These are phyloP conservation scores for Drosophila falleni DNA, from an alignment of 2,888 invertebrate species.

Conservation along the genomic window DNA sequence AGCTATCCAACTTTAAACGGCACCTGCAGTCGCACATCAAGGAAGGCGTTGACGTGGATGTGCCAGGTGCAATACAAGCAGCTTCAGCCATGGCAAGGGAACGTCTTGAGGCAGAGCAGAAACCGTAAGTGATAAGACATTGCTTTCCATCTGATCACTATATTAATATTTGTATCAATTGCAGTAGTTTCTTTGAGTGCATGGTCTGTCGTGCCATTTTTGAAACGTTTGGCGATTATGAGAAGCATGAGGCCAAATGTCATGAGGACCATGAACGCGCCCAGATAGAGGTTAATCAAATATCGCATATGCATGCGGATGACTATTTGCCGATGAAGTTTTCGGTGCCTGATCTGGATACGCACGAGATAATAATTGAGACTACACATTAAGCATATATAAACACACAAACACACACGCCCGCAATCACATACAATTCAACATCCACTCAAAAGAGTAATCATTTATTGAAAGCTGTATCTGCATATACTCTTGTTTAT, in stretches of 20 bases:
- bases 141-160: background rate
- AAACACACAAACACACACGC: conserved; percentile 1
- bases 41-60: conserved; percentile 79
- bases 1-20: conserved; percentile 83
- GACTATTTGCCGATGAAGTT: conserved; percentile 82
- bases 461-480: conserved; percentile 55
- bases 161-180: conserved; percentile 17
- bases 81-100: conserved; percentile 79
- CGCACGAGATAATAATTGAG: conserved; percentile 83
- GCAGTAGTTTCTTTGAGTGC: conserved; percentile 82
- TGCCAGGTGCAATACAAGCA: conserved; percentile 73
- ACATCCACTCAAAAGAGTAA: conserved; percentile 39
- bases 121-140: conserved; percentile 41
- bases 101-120: conserved; percentile 80
- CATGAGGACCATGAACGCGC: conserved; percentile 74
- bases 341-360: conserved; percentile 82
- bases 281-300: conserved; percentile 73
- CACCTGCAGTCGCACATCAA: conserved; percentile 83
- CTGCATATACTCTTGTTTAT: conserved; percentile 29
- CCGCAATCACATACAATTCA: conserved; percentile 31
- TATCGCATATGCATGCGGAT: conserved; percentile 76
- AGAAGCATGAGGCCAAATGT: conserved; percentile 83
- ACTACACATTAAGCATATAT: conserved; percentile 75
- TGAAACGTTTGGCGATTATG: conserved; percentile 83
- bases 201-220: conserved; percentile 83